phyloP scores from a whole-genome alignment of 2,113 vertebrate genomes.

The Geothlypis trichas region DNA sequence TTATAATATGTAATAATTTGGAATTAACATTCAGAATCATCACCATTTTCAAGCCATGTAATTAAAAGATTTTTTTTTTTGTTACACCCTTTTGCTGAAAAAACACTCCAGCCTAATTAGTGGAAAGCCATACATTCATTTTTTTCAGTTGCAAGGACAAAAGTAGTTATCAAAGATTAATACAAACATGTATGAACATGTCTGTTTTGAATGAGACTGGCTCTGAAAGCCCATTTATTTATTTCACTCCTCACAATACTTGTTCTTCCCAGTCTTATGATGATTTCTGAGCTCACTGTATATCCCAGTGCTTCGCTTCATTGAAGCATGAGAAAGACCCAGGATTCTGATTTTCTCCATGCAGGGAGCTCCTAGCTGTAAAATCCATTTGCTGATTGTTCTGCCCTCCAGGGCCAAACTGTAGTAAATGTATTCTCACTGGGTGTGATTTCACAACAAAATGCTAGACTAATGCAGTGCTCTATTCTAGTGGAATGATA shows the following conservation, averaged over 20 bases:
- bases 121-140: neutral
- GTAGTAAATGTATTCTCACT: neutral
- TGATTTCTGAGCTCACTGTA: neutral
- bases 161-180: neutral
- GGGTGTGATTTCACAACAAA: neutral
- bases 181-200: neutral
- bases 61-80: neutral
- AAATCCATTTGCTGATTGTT: conserved; percentile 25
- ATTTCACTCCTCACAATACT: neutral
- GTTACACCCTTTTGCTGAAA: neutral
- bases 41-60: neutral
- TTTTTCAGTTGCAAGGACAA: neutral
- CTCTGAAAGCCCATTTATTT: neutral
- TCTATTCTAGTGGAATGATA: neutral
- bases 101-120: neutral
- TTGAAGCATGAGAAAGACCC: neutral
- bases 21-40: neutral
- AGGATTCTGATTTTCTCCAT: neutral
- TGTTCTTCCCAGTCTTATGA: neutral
- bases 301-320: neutral
- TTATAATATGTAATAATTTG: neutral
- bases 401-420: neutral
- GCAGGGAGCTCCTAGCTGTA: neutral
- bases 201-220: neutral
- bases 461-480: neutral